phyloP scores from a whole-genome alignment of 2,113 vertebrate species.

The Hippocampus mohnikei region DNA sequence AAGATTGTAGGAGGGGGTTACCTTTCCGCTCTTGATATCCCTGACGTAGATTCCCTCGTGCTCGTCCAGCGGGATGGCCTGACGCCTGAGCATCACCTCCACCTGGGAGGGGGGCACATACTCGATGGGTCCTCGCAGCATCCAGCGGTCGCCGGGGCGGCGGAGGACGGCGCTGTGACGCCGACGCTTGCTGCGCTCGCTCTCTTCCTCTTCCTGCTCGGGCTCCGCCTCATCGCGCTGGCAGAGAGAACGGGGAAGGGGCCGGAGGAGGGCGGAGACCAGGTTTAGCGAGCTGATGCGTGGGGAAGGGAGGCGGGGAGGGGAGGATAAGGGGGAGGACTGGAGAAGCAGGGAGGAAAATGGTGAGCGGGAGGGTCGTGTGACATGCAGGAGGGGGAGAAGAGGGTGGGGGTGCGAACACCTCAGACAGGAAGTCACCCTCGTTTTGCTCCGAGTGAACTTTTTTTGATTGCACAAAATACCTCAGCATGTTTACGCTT shows the following conservation, averaged over 20 bases:
- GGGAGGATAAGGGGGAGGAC: background rate
- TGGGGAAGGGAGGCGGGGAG: background rate
- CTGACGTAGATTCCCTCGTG: slow-evolving; percentile 88
- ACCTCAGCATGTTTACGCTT: slow-evolving; percentile 3
- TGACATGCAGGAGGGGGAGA: slow-evolving; percentile 1
- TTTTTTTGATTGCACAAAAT: background rate
- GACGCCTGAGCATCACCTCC: slow-evolving; percentile 75
- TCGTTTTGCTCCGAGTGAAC: background rate
- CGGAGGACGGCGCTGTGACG: slow-evolving; percentile 42
- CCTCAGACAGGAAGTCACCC: background rate
- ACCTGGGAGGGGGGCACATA: slow-evolving; percentile 81
- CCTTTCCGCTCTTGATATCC: slow-evolving; percentile 85
- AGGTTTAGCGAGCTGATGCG: slow-evolving; percentile 49
- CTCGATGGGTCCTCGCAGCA: slow-evolving; percentile 85
- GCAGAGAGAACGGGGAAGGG: slow-evolving; percentile 39
- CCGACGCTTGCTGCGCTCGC: slow-evolving; percentile 36
- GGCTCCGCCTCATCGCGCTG: slow-evolving; percentile 44
- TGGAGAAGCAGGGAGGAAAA: slow-evolving; percentile 13
- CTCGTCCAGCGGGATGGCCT: slow-evolving; percentile 82
- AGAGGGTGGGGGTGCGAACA: background rate
- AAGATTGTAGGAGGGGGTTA: slow-evolving; percentile 24
- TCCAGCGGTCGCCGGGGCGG: slow-evolving; percentile 84
- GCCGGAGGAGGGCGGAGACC: slow-evolving; percentile 50
- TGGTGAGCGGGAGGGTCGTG: background rate
- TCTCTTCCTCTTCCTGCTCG: slow-evolving; percentile 32